phyloP scores from a whole-genome alignment of 2,113 vertebrate species.

The Dinomys branickii region DNA sequence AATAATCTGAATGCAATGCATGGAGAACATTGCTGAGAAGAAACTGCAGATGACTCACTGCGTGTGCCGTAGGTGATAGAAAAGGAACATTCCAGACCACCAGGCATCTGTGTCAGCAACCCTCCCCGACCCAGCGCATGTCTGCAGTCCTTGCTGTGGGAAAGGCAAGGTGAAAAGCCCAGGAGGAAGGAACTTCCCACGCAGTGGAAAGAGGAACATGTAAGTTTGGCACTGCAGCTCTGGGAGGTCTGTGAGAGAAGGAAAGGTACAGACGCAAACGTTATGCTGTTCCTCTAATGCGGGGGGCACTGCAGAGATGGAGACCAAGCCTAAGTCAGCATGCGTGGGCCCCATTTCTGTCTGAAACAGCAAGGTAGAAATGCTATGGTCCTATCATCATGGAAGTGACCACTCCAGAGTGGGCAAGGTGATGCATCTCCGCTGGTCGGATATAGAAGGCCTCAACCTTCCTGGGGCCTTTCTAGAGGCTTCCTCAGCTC shows the following conservation, averaged over 20 bases:
- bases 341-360: not conserved
- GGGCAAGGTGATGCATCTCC: accelerated
- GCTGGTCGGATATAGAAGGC: not conserved
- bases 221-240: not conserved
- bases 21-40: not conserved
- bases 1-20: not conserved
- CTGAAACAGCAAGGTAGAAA: not conserved
- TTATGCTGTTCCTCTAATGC: not conserved
- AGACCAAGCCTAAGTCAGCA: not conserved
- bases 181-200: not conserved
- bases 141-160: not conserved
- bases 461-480: not conserved
- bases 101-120: not conserved
- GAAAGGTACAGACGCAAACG: not conserved
- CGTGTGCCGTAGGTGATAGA: not conserved
- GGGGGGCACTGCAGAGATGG: not conserved
- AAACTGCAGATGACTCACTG: not conserved
- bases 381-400: too few relatives aligned
- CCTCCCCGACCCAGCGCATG: not conserved
- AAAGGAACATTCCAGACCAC: not conserved
- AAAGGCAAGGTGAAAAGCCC: not conserved
- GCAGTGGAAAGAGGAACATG: not conserved
- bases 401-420: not conserved
- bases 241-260: not conserved
- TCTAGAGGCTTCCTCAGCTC: not conserved